Percentiles rank a stretch among this genome's conserved stretches.
These are phyloP conservation scores for Cydia strobilella DNA, from an alignment of 1,140 invertebrate genomes.

Conservation along the genomic window DNA sequence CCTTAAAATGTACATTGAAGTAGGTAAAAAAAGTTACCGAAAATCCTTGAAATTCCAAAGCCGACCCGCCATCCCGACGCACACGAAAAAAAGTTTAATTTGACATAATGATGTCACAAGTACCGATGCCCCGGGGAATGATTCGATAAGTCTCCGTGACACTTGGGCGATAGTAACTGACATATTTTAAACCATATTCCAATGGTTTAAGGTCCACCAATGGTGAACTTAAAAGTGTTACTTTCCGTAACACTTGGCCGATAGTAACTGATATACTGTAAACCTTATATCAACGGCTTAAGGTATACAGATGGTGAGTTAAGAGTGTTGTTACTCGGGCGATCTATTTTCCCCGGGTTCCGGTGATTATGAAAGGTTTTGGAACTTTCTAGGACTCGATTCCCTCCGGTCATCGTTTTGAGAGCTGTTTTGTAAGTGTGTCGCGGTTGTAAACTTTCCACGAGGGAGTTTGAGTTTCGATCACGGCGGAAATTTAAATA, in stretches of 20 bases:
- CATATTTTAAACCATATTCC: too few species aligned
- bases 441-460: neutral
- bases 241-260: neutral
- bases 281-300: too few species aligned
- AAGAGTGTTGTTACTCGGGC: neutral
- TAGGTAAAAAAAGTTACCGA: neutral
- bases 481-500: too few species aligned
- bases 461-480: too few species aligned
- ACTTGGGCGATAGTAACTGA: neutral
- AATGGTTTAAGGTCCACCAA: neutral
- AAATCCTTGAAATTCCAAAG: neutral
- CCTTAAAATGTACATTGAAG: neutral
- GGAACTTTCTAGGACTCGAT: slow-evolving; percentile 15
- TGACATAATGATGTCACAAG: slow-evolving; percentile 22
- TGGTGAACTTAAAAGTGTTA: too few species aligned
- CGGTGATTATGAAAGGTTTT: slow-evolving; percentile 23
- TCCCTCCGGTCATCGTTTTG: slow-evolving; percentile 6
- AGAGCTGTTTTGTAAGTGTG: neutral
- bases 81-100: slow-evolving; percentile 15
- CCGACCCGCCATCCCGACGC: neutral
- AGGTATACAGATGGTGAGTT: too few species aligned
- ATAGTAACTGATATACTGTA: too few species aligned
- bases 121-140: neutral
- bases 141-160: slow-evolving; percentile 1
- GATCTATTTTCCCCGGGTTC: slow-evolving; percentile 12